Conservation (phyloP, 2,888 invertebrate species). For the Lasioglossum malachurum region DNA sequence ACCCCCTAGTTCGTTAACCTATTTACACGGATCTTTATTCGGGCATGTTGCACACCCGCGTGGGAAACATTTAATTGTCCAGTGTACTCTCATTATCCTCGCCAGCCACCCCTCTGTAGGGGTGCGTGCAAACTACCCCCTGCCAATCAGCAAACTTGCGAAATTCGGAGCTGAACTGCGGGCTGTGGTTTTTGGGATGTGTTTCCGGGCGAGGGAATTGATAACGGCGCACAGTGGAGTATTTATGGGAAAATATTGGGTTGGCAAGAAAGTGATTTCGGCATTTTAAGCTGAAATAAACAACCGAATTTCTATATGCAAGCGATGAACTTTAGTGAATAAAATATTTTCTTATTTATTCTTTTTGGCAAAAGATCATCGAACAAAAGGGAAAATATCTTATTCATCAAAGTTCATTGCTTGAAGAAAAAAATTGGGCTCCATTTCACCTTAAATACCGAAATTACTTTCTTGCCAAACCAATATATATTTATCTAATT, state of each 20-base stretch:
- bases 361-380: no score
- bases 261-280: no score
- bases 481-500: background rate
- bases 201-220: background rate
- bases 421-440: no score
- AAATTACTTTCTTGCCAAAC: no score
- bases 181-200: background rate
- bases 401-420: no score
- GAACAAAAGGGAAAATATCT: no score
- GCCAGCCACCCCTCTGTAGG: background rate
- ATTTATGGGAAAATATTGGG: background rate
- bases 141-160: background rate
- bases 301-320: no score
- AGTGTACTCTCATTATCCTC: background rate
- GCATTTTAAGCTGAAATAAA: no score
- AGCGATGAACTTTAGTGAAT: no score
- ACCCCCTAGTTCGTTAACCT: conserved; percentile 16
- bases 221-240: background rate
- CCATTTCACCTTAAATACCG: no score
- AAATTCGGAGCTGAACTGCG: background rate
- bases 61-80: background rate
- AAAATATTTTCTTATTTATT: no score
- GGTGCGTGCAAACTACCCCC: background rate
- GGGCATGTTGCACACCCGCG: background rate
- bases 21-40: conserved; percentile 12